Conservation (phyloP, 2,888 invertebrate species). For the Agrochola litura region DNA sequence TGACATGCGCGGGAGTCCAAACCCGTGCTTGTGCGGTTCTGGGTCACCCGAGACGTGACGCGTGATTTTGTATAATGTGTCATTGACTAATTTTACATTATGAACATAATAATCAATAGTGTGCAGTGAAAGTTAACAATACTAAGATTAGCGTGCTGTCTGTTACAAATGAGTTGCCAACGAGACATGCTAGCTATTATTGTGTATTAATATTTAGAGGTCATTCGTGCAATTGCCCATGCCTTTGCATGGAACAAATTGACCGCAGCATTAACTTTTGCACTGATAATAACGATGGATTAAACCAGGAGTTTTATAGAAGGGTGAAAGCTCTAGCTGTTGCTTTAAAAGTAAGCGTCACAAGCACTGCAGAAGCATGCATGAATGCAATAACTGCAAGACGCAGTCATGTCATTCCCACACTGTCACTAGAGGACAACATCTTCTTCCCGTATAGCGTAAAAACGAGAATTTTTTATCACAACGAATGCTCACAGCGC, state of each 20-base stretch:
- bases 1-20: slow-evolving; percentile 49
- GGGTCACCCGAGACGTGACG: slow-evolving; percentile 46
- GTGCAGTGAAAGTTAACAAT: slow-evolving; percentile 15
- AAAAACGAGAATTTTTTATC: not conserved
- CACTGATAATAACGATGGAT: not conserved
- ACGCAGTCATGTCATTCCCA: not conserved
- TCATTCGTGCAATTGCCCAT: not conserved
- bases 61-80: slow-evolving; percentile 1
- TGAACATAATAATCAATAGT: not conserved
- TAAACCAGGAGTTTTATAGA: not conserved
- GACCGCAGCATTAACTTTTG: not conserved
- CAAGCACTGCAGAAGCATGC: not conserved
- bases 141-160: not conserved
- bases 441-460: not conserved
- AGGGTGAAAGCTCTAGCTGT: not conserved
- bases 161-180: not conserved
- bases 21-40: slow-evolving; percentile 26
- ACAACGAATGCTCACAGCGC: not conserved
- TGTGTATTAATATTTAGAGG: not conserved
- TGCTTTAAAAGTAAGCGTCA: not conserved
- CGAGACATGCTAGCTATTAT: not conserved
- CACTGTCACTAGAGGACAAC: not conserved
- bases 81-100: not conserved
- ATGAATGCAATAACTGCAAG: not conserved
- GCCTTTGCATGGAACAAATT: not conserved